These are phyloP conservation scores for Actinernus sp. DNA, from an alignment of 92 coral and sea anemone species.

Conservation along the genomic window DNA sequence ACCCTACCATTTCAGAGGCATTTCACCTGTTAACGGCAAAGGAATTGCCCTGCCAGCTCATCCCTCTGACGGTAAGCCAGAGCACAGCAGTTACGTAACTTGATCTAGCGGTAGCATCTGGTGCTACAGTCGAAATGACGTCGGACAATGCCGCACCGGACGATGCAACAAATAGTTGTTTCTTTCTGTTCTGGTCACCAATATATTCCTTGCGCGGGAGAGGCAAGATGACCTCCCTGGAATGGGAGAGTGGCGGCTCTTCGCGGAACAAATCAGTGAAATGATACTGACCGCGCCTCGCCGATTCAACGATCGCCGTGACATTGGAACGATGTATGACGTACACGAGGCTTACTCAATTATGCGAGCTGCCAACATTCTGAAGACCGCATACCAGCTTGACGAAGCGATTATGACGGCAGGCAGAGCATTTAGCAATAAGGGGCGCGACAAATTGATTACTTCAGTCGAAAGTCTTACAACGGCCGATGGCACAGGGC, in stretches of 20 bases:
- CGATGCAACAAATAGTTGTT: constrained; percentile 70
- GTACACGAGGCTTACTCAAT: constrained; percentile 59
- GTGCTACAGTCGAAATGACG: background rate
- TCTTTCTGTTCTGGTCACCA: constrained; percentile 41
- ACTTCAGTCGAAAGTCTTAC: too few species aligned
- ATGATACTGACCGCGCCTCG: constrained; percentile 48
- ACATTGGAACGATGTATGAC: constrained; percentile 35
- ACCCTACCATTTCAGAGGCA: constrained; percentile 4
- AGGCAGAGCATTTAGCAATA: background rate
- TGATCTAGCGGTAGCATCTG: constrained; percentile 12
- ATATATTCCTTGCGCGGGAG: constrained; percentile 5
- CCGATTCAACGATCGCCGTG: constrained; percentile 41
- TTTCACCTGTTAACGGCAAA: background rate
- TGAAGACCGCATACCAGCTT: background rate
- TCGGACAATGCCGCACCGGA: too few species aligned
- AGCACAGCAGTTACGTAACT: constrained; percentile 36
- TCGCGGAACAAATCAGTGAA: constrained; percentile 8
- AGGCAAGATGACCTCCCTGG: constrained; percentile 24
- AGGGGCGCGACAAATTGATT: constrained; percentile 1
- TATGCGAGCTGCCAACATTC: background rate
- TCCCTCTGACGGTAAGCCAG: constrained; percentile 63
- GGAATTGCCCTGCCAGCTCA: constrained; percentile 6
- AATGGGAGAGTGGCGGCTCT: constrained; percentile 36
- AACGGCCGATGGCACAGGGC: too few species aligned
- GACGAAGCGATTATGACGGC: constrained; percentile 2